Base-by-base conservation (phyloP, 1,140 invertebrate genomes). In the Lysiphlebus fabarum region DNA sequence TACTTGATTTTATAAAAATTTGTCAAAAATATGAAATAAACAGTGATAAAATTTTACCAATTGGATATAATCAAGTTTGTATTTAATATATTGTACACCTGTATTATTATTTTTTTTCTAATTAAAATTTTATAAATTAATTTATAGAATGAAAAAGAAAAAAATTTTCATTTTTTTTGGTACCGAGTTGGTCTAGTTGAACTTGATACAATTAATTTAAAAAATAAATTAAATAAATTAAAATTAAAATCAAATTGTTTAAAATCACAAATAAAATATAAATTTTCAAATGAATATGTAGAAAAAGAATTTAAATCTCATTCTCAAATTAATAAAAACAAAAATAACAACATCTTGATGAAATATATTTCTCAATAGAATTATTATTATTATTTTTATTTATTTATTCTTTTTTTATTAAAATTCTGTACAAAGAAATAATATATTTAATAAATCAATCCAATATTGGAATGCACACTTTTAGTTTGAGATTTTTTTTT, bases 11-110 rank as follows among this genome's bases (percentile, higher is more conserved):
- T 0, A 41, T 70, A 8, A 44, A 70, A 38, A 68, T 68, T 7
- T 77, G 74, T 61, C 55, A 62, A 48, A 77, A 74, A 48, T 76
- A 70, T 14, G 73, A 78, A 62, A 69, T 66, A 0, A 53, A 63
- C 14, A 48, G 70, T 41, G 74, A 77, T 36, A 68, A 70, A 26
- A 26, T 26, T 26, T 26, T 26, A 56, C 50, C 71, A 48, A 12
- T 70, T 56, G 59, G 64, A 6, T 6, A 33, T 38, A n/a, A 36
- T 49, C 36, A 53, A 41, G 58, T 53, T 17, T 53, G 36, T 36
- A n/a, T 26, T 8, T 42, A n/a, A 2, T n/a, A 42, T 42, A 14
- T 55, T n/a, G n/a, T 9, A n/a, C 7, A 17, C 17, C 5, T 48
- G 45, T n/a, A 17, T 8, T n/a, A 17, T 42, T 2, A 10, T 8